phyloP scores from a whole-genome alignment of 2,113 vertebrate species.

The Numenius arquata region DNA sequence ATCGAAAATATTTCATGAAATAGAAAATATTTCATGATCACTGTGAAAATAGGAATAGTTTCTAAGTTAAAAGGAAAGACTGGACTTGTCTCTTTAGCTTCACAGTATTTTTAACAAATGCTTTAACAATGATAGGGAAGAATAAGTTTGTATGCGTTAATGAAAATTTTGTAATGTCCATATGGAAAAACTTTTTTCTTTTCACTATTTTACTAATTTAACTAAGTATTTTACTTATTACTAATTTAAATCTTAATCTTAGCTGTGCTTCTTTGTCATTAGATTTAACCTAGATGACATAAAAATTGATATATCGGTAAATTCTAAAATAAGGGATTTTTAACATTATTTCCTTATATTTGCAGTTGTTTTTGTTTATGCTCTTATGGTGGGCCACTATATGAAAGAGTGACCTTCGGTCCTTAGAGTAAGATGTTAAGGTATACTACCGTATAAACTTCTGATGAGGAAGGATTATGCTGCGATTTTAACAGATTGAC shows the following conservation, averaged over 20 bases:
- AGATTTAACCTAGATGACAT: not conserved
- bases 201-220: not conserved
- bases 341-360: not conserved
- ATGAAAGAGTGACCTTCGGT: not conserved
- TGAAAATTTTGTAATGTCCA: not conserved
- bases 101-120: not conserved
- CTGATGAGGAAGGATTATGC: not conserved
- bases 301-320: not conserved
- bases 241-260: not conserved
- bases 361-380: not conserved
- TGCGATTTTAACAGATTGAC: constrained; percentile 47
- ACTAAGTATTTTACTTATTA: not conserved
- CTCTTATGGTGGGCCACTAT: not conserved
- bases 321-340: not conserved
- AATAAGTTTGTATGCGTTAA: not conserved
- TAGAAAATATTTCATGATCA: not conserved
- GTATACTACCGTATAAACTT: not conserved
- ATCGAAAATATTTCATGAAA: not conserved
- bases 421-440: not conserved
- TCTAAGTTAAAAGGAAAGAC: not conserved
- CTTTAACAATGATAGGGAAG: not conserved
- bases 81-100: not conserved
- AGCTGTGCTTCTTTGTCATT: not conserved
- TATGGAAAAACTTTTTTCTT: not conserved
- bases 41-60: not conserved